Evolutionary conservation across 2,888 invertebrate species (phyloP), one percentile per base, ranked within the genome.

Genomic region (Lathronympha strigana): DNA sequence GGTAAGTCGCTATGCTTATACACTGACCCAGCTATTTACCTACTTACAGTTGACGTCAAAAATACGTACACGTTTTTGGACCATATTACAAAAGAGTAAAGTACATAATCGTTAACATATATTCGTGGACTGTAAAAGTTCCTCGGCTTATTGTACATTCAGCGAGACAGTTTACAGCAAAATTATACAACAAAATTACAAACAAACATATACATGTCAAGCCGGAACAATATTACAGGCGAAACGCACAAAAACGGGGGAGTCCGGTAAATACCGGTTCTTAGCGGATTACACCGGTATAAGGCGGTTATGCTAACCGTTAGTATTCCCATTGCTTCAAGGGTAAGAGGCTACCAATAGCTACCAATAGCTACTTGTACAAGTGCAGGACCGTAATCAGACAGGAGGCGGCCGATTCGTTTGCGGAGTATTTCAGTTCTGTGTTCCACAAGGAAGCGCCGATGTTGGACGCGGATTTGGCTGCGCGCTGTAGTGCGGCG

Each of bases 271-370:
- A 66, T 60, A 54, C 66, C 38, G 47, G 60, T 66, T 66, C 53
- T 66, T 66, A 66, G 17, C 53, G 66, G 66, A 66, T 66, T 61
- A 66, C 54, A 45, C 60, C 53, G 60, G 60, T 66, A 54, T 45
- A 53, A 40, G 60, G 23, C 58, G 60, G 60, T 54, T 66, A 61
- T 66, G 66, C 66, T 38, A 64, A 60, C 58, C 28, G 45, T 45
- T 47, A 21, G 38, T 60, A 17, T 47, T 47, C 23, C 6, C 0
- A n/a, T 47, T 2, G 47, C 23, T 47, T 47, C 5, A 9, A 40
- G 1, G 19, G 17, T 9, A 21, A 1, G 43, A 13, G 33, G 13
- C 8, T 21, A 11, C 21, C 43, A 11, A 21, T 1, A 3, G 19
- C 5, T 43, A n/a, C n/a, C n/a, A n/a, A n/a, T n/a, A n/a, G n/a